Conservation (phyloP, 1,140 invertebrate genomes). For the Mizuhopecten yessoensis region DNA sequence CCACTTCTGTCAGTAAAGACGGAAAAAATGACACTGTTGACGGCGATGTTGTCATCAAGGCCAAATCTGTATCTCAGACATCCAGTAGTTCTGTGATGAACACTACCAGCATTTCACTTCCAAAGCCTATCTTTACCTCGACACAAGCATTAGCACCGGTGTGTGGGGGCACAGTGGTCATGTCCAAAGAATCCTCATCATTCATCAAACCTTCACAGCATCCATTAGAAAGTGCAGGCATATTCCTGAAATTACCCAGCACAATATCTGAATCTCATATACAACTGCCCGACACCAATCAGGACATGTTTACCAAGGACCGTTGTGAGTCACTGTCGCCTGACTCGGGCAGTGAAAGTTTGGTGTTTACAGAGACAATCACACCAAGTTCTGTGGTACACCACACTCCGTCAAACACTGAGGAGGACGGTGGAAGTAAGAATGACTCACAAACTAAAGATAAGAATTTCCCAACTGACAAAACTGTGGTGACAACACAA, state of each 20-base stretch:
- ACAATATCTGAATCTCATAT: slow-evolving; percentile 50
- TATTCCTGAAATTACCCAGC: slow-evolving; percentile 46
- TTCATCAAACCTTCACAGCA: slow-evolving; percentile 26
- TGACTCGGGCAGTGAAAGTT: slow-evolving; percentile 56
- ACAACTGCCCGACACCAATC: slow-evolving; percentile 42
- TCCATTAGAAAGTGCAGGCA: background rate
- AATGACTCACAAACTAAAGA: slow-evolving; percentile 41
- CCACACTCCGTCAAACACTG: slow-evolving; percentile 50
- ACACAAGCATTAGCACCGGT: slow-evolving; percentile 8
- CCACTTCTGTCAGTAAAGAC: background rate
- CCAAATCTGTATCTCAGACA: background rate
- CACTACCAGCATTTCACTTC: slow-evolving; percentile 1
- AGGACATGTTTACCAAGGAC: slow-evolving; percentile 61
- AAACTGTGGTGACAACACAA: slow-evolving; percentile 42
- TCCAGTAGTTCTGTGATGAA: slow-evolving; percentile 2
- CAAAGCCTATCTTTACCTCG: slow-evolving; percentile 19
- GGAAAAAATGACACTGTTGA: slow-evolving; percentile 54
- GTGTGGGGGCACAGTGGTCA: background rate
- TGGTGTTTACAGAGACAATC: slow-evolving; percentile 54
- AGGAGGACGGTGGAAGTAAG: background rate
- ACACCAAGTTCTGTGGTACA: slow-evolving; percentile 60
- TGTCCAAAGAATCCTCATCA: background rate
- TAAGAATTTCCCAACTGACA: slow-evolving; percentile 15
- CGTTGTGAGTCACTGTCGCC: slow-evolving; percentile 61
- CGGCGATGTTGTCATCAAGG: slow-evolving; percentile 46